Evolutionary conservation across 2,113 vertebrate genomes (phyloP), one percentile per base, ranked within the genome.

Genomic region (Lates calcarifer): DNA sequence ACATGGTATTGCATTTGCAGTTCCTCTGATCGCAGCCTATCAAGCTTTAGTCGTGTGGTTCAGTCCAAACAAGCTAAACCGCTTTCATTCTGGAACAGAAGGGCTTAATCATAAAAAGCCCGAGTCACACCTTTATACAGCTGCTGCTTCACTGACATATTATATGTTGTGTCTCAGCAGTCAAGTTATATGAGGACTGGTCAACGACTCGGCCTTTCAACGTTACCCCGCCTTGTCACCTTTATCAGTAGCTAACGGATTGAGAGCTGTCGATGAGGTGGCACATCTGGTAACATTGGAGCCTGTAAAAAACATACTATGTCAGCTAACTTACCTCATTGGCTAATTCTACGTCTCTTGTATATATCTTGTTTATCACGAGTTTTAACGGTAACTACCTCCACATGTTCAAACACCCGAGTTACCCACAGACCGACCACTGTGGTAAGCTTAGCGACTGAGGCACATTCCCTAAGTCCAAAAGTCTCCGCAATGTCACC

Each of bases 401-500:
- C 24, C 51, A 77, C 66, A 55, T 3, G 53, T 61, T 68, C 35
- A 57, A 45, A 72, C 31, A 61, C 1, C 49, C 0, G 3, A 62
- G 33, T 39, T 57, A 29, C 41, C 26, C 70, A n/a, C 29, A 28
- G 77, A 51, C 24, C 20, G 63, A 58, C 45, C 26, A n/a, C n/a
- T 15, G 64, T 29, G 31, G 26, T 18, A 15, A 57, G 37, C 74
- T 58, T 8, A 51, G 35, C 26, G 67, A 18, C 29, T 24, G n/a
- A 24, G 45, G 74, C 73, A 81, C 84, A 89, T 85, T 79, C 90
- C 87, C 33, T 39, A 74, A 86, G 85, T 90, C 83, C 78, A 66
- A 62, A 89, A 90, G 92, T 87, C 77, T 91, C 89, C 85, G 87
- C 89, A 93, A 81, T 93, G 93, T 92, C 92, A 85, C 58, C 24